Evolutionary conservation across 2,113 vertebrate genomes (phyloP), one percentile per base, ranked within the genome.

Genomic region (Trachemys scripta): DNA sequence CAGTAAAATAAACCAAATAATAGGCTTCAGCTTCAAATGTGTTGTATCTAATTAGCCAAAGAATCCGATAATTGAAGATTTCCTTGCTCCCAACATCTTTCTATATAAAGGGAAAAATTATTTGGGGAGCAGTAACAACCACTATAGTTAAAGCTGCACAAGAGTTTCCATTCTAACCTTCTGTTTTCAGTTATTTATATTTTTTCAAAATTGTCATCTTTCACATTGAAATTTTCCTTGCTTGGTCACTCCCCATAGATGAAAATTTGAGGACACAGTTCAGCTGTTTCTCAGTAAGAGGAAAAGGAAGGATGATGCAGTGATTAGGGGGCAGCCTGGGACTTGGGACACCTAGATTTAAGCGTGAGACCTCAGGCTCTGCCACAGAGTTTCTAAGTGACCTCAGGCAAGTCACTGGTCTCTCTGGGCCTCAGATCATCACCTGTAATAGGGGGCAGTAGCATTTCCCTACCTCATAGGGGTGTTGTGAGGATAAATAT

Each of bases 11-110:
- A 88, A 94, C 95, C 92, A 87, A 94, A 82, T 17, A 95, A 88
- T 87, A 88, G 85, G 79, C 88, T 80, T 80, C 81, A 53, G 57
- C 9, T 54, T 85, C 53, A 69, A 69, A 84, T 1, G 0, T 72
- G 85, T 94, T 90, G 85, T 94, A 81, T 29, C 5, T 91, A 94
- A 96, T 92, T 91, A 96, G 31, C 82, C 89, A 91, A 91, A 96
- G 85, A 87, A 93, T 47, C 85, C 78, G 90, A 91, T 90, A 84
- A 94, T 27, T 90, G 91, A 90, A 83, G 8, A 38, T 42, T 49
- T 94, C 57, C 51, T 35, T 88, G 79, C 16, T 90, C 38, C 76
- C 62, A 81, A 84, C 75, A 12, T 10, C 92, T 90, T 87, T 94
- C 93, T 49, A 75, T 45, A 88, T 82, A 78, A 65, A 85, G 91